These are phyloP conservation scores for Phaenicophaeus curvirostris DNA, from an alignment of 2,797 vertebrate genomes.

Conservation along the genomic window DNA sequence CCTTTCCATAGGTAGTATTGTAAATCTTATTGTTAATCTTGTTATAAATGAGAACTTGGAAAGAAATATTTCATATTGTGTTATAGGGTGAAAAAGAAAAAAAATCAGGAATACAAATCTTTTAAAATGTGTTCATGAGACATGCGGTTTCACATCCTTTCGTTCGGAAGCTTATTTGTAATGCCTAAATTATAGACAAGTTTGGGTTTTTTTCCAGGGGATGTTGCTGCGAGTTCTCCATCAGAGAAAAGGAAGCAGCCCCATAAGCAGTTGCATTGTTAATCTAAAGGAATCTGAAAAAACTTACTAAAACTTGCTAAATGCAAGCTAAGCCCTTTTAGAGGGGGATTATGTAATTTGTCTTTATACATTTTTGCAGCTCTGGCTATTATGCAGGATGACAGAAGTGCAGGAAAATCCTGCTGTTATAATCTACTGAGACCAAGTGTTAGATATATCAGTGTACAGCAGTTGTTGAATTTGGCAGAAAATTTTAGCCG, in stretches of 20 bases:
- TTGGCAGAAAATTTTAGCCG: not conserved
- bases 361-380: not conserved
- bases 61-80: not conserved
- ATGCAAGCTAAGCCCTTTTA: conserved; percentile 14
- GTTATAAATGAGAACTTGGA: not conserved
- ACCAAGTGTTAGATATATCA: not conserved
- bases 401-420: conserved; percentile 14
- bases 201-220: conserved; percentile 32
- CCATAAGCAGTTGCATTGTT: conserved; percentile 79
- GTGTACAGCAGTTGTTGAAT: not conserved
- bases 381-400: not conserved
- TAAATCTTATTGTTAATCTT: not conserved
- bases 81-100: not conserved
- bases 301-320: no score
- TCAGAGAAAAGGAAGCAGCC: conserved; percentile 88
- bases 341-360: conserved; percentile 38
- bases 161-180: not conserved
- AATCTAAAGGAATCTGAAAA: conserved; percentile 69
- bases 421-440: not conserved
- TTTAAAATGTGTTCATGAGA: not conserved
- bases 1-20: not conserved
- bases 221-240: conserved; percentile 74
- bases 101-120: not conserved
- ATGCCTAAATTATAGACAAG: not conserved
- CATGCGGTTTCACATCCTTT: not conserved